These are phyloP conservation scores for Serranus cabrilla DNA, from an alignment of 2,797 vertebrate species.

Conservation along the genomic window DNA sequence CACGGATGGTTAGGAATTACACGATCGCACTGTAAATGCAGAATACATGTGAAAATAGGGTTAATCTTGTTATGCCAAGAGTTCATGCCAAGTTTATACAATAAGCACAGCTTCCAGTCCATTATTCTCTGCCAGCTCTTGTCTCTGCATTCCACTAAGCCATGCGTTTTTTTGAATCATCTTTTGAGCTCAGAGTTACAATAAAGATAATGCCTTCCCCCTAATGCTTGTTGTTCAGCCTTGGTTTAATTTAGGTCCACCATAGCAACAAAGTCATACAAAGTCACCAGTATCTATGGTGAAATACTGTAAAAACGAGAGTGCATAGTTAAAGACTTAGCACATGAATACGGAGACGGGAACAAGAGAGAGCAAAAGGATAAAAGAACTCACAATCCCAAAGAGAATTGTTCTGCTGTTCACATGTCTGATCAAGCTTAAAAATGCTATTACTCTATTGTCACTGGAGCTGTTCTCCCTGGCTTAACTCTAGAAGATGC, in stretches of 20 bases:
- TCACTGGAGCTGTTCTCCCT: slow-evolving; percentile 67
- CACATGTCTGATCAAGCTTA: slow-evolving; percentile 71
- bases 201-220: slow-evolving; percentile 47
- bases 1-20: slow-evolving; percentile 61
- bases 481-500: slow-evolving; percentile 72
- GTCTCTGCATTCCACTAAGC: slow-evolving; percentile 69
- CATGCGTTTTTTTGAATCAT: slow-evolving; percentile 50
- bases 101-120: slow-evolving; percentile 66
- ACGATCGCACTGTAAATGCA: slow-evolving; percentile 53
- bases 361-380: slow-evolving; percentile 21
- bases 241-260: slow-evolving; percentile 59
- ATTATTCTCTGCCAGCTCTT: slow-evolving; percentile 72
- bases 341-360: slow-evolving; percentile 36
- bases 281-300: slow-evolving; percentile 52
- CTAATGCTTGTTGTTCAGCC: slow-evolving; percentile 53
- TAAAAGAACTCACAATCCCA: slow-evolving; percentile 40
- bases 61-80: slow-evolving; percentile 77
- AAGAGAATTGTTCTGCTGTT: slow-evolving; percentile 52
- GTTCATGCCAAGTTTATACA: slow-evolving; percentile 77
- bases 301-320: slow-evolving; percentile 32
- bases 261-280: slow-evolving; percentile 62
- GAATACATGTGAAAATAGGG: slow-evolving; percentile 67
- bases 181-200: slow-evolving; percentile 62
- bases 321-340: slow-evolving; percentile 25
- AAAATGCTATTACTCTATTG: slow-evolving; percentile 71